Base-by-base conservation (phyloP, 2,113 vertebrate genomes). In the Nasalis larvatus region DNA sequence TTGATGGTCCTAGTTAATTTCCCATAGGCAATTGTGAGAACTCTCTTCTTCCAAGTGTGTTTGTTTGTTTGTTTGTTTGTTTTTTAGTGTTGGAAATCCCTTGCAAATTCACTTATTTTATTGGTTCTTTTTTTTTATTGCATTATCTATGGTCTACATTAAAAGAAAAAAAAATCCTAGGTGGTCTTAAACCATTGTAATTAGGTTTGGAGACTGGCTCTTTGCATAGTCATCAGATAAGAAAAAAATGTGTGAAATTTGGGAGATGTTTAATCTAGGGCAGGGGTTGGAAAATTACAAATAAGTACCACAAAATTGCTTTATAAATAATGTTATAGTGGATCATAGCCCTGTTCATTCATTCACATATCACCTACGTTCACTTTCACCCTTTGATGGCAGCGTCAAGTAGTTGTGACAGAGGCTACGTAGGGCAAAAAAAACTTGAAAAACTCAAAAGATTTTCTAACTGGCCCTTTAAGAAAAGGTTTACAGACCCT, bases 1-100 rank as follows among this genome's bases (percentile, higher is more conserved):
- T 58, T 82, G 37, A 94, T 40, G 40, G 12, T 54, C 66, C 56
- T 90, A 60, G 30, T 97, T 95, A 95, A 96, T 90, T 92, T 95
- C 47, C 76, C 93, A 94, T 40, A 93, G 81, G 73, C 71, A 92
- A 68, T 86, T 84, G 17, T 94, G 35, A 96, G 74, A 68, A 83
- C 40, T 58, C 32, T 71, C 86, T 89, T 88, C 13, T 73, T 30
- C 20, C 49, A 78, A 94, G 40, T 77, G 47, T 13, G 47, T 49
- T 49, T 49, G 86, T 86, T 85, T 81, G 17, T 30, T 32, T 32
- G 30, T 27, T 12, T 4, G 2, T 60, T 60, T 23, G 76, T 86
- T 86, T 77, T 52, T 89, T 49, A 89, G 73, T 47, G 42, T 32
- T 89, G 71, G 54, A 84, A 96, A 77, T 85, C 21, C 80, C 37